A percentile compares a stretch with the other conserved stretches of the same genome.
These are phyloP conservation scores for Gobionotothen gibberifrons DNA, from an alignment of 2,797 vertebrate genomes.

Conservation along the genomic window DNA sequence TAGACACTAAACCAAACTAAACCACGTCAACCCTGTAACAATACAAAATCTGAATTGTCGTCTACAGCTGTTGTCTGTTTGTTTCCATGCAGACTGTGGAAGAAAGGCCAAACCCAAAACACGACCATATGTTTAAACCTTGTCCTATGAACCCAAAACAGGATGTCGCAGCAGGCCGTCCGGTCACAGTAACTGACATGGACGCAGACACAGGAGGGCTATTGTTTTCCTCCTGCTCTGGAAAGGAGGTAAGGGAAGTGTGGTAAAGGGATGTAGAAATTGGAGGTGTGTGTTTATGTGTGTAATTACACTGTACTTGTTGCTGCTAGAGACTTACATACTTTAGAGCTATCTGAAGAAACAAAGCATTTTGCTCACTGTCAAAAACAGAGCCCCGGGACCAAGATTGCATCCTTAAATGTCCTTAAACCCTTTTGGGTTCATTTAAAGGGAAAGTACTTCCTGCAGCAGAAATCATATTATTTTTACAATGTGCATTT, in stretches of 20 bases:
- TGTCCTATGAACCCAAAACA: constrained; percentile 79
- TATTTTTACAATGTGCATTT: constrained; percentile 19
- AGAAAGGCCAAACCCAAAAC: constrained; percentile 69
- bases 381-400: constrained; percentile 14
- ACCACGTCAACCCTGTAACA: constrained; percentile 42
- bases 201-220: constrained; percentile 65
- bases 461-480: constrained; percentile 25
- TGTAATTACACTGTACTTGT: constrained; percentile 6
- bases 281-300: constrained; percentile 27
- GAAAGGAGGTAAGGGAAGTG: constrained; percentile 54
- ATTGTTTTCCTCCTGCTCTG: constrained; percentile 71
- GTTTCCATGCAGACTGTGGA: constrained; percentile 53
- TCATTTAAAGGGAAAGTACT: constrained; percentile 22
- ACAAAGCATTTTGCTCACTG: not conserved
- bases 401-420: constrained; percentile 10
- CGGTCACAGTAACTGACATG: constrained; percentile 60
- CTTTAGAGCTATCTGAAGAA: constrained; percentile 11
- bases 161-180: constrained; percentile 81
- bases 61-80: constrained; percentile 72
- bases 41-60: constrained; percentile 45
- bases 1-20: constrained; percentile 41
- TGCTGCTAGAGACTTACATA: constrained; percentile 19
- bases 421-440: constrained; percentile 3
- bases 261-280: constrained; percentile 35
- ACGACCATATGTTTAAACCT: constrained; percentile 79